Base-by-base conservation (phyloP, 2,113 vertebrate species). In the Phrynosoma blainvillii region DNA sequence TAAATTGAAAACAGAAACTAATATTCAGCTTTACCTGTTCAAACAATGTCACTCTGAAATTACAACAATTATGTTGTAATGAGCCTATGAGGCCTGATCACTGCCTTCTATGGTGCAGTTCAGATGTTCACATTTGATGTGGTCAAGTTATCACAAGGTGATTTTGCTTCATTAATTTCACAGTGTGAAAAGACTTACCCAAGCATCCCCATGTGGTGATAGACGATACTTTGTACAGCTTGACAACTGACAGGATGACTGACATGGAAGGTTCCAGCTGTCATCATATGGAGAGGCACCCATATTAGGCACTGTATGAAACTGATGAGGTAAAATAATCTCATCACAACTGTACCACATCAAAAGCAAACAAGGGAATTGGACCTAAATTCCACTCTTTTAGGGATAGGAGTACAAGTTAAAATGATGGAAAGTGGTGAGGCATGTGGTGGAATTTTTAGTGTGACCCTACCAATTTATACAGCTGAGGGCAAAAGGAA, bases 161-260 rank as follows among this genome's bases (percentile, higher is more conserved):
- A 87, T 87, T 82, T 65, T 75, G 54, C 52, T 68, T 87, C 32
- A 80, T 87, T 73, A 81, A 74, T 81, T 87, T 87, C 79, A 74
- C 52, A 75, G 40, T 36, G 30, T 66, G 71, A 74, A 12, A 56
- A 62, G 76, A 14, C 36, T 66, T 65, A 66, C 66, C 6, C 56
- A 82, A 65, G 56, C 71, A 74, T 82, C 79, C 20, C 73, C 73
- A 76, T 52, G 40, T 76, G 42, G 30, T 68, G 80, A 52, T n/a
- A 76, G 8, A 40, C 66, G 80, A 21, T 76, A 68, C 40, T 82
- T 82, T 66, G 59, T 52, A 76, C 4, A 42, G 4, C n/a, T 32
- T 65, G 59, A 75, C 36, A 82, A n/a, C 21, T 25, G 71, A 52
- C 32, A 59, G 42, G 68, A 75, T 32, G 40, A 47, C 8, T 42